Evolutionary conservation across 2,797 vertebrate genomes (phyloP), one percentile per base, ranked within the genome.

Genomic region (Bradypodion ventrale): DNA sequence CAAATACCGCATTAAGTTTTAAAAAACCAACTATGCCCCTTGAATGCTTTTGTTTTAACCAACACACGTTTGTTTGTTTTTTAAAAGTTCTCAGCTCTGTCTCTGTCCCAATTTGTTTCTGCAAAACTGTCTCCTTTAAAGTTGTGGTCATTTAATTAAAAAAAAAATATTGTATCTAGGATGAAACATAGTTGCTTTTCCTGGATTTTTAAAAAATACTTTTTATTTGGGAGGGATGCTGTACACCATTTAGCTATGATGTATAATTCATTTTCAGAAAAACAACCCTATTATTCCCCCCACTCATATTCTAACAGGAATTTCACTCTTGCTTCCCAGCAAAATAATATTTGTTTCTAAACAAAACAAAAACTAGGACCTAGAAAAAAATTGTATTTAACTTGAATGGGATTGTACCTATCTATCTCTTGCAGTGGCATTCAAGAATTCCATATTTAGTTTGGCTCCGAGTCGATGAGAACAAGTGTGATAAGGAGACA

Each of bases 131-230:
- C 62, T 65, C 46, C 62, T 66, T 83, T 75, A 42, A 62, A 81
- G 25, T 12, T 76, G 15, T n/a, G 59, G 75, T 75, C 27, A 80
- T 77, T 85, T 68, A 68, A 52, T 59, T 65, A 66, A 74, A 85
- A 85, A 23, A 2, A 25, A 68, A 79, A 74, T 65, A 29, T 44
- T 80, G 37, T n/a, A 15, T 59, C 37, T 52, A 37, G 37, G 44
- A 86, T 83, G 86, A 56, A 70, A 65, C 29, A 59, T 37, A 89
- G 76, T 88, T 69, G 27, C 6, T 63, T 52, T 80, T 65, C 10
- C 35, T 40, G 73, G 44, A 73, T 35, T 6, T 40, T 69, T 66
- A 56, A 49, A 90, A 85, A 2, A 27, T 85, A 74, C 27, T 78
- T 81, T 59, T 37, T n/a, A 69, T 62, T 69, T 37, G 37, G 40